Evolutionary conservation across 2,797 vertebrate genomes (phyloP).

Genomic region (Fundulus diaphanus): DNA sequence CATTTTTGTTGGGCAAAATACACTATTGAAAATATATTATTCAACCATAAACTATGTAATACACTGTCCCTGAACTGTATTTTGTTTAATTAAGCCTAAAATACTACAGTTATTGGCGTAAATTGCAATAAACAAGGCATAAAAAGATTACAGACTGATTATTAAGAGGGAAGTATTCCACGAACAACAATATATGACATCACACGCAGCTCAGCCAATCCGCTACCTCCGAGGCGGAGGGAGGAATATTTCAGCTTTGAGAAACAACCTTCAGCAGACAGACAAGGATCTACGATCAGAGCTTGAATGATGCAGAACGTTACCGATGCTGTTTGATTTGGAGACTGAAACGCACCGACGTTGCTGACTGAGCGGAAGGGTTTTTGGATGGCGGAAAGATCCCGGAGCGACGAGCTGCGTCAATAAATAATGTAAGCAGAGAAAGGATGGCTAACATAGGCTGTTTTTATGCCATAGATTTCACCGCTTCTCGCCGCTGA

Average conservation of each 20-base stretch:
- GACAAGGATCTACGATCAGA: constrained; percentile 16
- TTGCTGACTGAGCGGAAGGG: constrained; percentile 1
- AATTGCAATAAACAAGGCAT: not conserved
- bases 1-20: not conserved
- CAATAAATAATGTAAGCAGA: constrained; percentile 67
- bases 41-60: not conserved
- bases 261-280: constrained; percentile 21
- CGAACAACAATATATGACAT: constrained; percentile 51
- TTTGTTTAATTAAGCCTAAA: not conserved
- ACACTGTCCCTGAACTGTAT: not conserved
- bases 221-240: constrained; percentile 20
- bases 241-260: constrained; percentile 62
- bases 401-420: constrained; percentile 31
- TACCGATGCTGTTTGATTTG: not conserved
- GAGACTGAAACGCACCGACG: constrained; percentile 2
- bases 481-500: not conserved
- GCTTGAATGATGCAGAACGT: not conserved
- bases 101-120: not conserved
- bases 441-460: not conserved
- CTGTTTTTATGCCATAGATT: not conserved
- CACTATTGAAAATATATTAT: not conserved
- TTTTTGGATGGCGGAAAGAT: constrained; percentile 50
- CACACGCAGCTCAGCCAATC: constrained; percentile 44
- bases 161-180: constrained; percentile 1
- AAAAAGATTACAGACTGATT: not conserved